These are phyloP conservation scores for Bhutanitis thaidina DNA, from an alignment of 2,888 invertebrate species.

Conservation along the genomic window DNA sequence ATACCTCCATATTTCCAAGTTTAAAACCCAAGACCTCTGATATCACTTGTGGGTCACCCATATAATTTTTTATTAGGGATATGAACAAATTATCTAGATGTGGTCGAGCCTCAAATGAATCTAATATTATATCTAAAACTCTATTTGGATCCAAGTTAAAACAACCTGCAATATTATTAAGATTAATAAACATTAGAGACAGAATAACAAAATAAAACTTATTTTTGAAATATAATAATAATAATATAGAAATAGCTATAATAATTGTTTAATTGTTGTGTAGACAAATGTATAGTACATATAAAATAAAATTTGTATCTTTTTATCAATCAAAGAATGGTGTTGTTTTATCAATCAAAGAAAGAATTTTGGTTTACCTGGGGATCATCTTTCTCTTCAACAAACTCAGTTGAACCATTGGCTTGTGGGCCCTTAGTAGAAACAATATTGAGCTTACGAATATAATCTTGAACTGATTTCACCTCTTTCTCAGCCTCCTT, in stretches of 20 bases:
- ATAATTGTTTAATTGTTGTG: too few relatives aligned
- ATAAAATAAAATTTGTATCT: too few relatives aligned
- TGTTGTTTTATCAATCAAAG: too few relatives aligned
- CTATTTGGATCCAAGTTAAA: conserved; percentile 99
- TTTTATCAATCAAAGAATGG: too few relatives aligned
- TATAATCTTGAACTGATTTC: conserved; percentile 91
- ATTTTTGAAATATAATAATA: too few relatives aligned
- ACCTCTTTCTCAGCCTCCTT: conserved; percentile 91
- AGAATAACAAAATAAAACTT: background rate
- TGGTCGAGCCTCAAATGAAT: conserved; percentile 95
- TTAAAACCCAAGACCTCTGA: conserved; percentile 98
- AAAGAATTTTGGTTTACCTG: too few relatives aligned
- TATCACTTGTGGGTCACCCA: conserved; percentile 89
- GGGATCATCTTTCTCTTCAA: conserved; percentile 84
- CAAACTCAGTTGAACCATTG: conserved; percentile 81
- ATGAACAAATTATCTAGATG: conserved; percentile 90
- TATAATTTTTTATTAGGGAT: conserved; percentile 89
- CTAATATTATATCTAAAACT: conserved; percentile 96
- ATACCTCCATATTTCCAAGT: conserved; percentile 84
- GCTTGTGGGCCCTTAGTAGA: conserved; percentile 90
- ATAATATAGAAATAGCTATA: too few relatives aligned
- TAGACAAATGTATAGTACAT: too few relatives aligned
- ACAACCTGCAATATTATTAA: conserved; percentile 87
- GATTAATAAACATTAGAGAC: background rate
- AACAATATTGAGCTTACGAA: conserved; percentile 91